Evolutionary conservation across 2,113 vertebrate species (phyloP).

Genomic region (Hiodon alosoides): DNA sequence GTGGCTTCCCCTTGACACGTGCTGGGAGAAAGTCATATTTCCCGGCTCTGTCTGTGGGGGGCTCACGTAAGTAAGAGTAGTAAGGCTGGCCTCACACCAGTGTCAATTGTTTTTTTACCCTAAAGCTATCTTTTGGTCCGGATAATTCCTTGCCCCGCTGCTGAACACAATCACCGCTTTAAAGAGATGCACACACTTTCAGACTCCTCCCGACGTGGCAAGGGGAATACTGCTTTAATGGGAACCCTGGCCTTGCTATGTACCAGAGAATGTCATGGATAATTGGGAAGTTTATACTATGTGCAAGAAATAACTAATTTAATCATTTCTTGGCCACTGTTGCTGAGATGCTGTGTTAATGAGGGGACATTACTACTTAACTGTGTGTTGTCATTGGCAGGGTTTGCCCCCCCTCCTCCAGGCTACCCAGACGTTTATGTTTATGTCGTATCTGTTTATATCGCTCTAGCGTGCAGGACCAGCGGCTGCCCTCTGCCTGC

Average conservation of each 20-base stretch:
- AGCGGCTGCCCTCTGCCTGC: not conserved
- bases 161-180: not conserved
- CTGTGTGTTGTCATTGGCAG: constrained; percentile 7
- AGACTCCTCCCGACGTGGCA: not conserved
- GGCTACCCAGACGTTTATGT: not conserved
- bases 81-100: constrained; percentile 5
- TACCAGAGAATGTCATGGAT: constrained; percentile 14
- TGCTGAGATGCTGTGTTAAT: constrained; percentile 3
- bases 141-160: not conserved
- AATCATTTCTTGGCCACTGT: constrained; percentile 7
- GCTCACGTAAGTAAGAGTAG: not conserved
- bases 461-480: not conserved
- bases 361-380: constrained; percentile 17
- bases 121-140: constrained; percentile 9
- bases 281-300: not conserved
- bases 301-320: constrained; percentile 2
- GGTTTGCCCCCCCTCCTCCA: not conserved
- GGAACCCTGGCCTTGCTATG: not conserved
- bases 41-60: not conserved
- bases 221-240: constrained; percentile 3
- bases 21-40: not conserved
- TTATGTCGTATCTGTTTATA: not conserved
- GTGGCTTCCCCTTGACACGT: not conserved
- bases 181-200: not conserved
- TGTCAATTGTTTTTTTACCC: constrained; percentile 1